These are phyloP conservation scores for Hyaena hyaena DNA, from an alignment of 2,113 vertebrate genomes.

Conservation along the genomic window DNA sequence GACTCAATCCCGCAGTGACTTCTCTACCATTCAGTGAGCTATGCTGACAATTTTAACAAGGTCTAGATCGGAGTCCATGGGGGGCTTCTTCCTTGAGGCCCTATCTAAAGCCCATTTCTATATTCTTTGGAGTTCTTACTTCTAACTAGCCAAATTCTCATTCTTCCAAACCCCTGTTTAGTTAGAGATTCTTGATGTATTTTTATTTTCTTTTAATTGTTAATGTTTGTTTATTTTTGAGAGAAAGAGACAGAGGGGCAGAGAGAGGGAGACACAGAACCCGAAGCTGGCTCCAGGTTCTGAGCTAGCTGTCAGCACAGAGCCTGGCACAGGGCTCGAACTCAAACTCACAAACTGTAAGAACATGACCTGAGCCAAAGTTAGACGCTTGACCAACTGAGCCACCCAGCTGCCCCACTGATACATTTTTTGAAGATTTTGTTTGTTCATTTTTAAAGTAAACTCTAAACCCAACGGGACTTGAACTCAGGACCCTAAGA, in stretches of 20 bases:
- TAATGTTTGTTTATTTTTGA: too few species aligned
- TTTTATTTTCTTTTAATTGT: too few species aligned
- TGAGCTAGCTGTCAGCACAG: too few species aligned
- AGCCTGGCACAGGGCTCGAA: too few species aligned
- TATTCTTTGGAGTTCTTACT: background rate
- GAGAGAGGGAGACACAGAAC: too few species aligned
- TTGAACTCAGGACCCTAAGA: background rate
- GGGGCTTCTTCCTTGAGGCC: background rate
- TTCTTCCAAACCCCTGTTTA: background rate
- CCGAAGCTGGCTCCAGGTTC: too few species aligned
- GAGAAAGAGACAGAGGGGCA: too few species aligned
- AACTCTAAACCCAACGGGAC: background rate
- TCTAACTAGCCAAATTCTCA: background rate
- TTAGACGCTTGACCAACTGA: too few species aligned
- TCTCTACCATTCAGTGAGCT: background rate
- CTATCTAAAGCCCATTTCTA: background rate
- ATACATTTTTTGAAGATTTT: background rate
- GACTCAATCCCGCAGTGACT: background rate
- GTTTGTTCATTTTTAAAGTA: background rate
- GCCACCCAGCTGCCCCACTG: background rate
- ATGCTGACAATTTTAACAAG: background rate
- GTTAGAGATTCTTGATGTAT: background rate
- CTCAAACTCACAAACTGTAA: too few species aligned
- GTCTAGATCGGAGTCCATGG: background rate
- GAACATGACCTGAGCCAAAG: too few species aligned